Evolutionary conservation across 2,797 vertebrate species (phyloP).

Genomic region (Dicrostonyx torquatus): DNA sequence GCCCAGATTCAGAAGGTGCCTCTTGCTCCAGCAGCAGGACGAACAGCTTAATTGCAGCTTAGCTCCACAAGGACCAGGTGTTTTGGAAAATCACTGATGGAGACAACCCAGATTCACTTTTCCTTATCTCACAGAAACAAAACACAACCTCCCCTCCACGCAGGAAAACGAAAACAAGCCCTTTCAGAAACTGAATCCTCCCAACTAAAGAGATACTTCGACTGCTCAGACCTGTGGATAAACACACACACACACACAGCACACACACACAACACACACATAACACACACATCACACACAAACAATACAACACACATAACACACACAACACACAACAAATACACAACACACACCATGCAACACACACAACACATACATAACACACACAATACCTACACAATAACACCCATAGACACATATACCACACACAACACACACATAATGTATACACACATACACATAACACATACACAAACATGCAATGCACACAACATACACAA

Average conservation of each 20-base stretch:
- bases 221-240: not conserved
- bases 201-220: constrained; percentile 13
- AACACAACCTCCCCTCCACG: not conserved
- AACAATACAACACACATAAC: not conserved
- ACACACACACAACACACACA: not conserved
- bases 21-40: constrained; percentile 56
- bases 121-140: constrained; percentile 62
- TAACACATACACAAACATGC: not conserved
- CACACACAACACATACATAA: not conserved
- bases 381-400: too few species aligned
- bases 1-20: constrained; percentile 36
- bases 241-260: not conserved
- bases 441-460: not conserved
- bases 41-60: constrained; percentile 58
- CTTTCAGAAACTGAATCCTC: not conserved
- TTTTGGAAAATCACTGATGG: constrained; percentile 66
- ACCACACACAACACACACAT: not conserved
- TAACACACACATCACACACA: not conserved
- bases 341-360: not conserved
- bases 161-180: constrained; percentile 31
- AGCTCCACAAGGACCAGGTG: constrained; percentile 16
- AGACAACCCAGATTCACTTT: constrained; percentile 33
- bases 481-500: not conserved
- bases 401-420: not conserved
- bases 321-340: not conserved